Base-by-base conservation (phyloP, 2,113 vertebrate species). In the cattle (Bos taurus) region DNA sequence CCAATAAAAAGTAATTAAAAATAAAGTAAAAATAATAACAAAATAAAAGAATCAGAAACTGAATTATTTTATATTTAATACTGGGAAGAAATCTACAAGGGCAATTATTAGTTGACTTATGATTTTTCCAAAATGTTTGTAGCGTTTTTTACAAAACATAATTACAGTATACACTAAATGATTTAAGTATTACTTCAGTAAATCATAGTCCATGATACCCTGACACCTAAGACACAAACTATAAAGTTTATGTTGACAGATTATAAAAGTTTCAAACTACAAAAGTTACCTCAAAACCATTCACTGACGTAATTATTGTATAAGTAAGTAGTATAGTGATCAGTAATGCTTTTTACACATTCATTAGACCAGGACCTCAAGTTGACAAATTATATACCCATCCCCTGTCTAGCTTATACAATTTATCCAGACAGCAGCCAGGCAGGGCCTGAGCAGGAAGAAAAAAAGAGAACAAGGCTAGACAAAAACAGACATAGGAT, bases 81-180 rank as follows among this genome's bases (percentile, higher is more conserved):
- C 48, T 85, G 25, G 33, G 17, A 60, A 91, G 84, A 96, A 91
- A 81, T 81, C 46, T 77, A 13, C 7, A 95, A 95, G 25, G 64
- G 3, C 43, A 88, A 85, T 57, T 77, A 82, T 52, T 96, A n/a
- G 14, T 6, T 81, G 17, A 97, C 90, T 25, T 91, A 96, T 85
- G 56, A 88, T 54, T 93, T 93, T 81, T 57, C 50, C n/a, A 94
- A 94, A 94, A 94, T 94, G 56, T 84, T 54, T 88, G 8, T 50
- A 57, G 14, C 6, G 80, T 80, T 36, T 92, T 96, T 88, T 81
- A 94, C 14, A 96, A 96, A 94, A 88, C 92, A 62, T n/a, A 83
- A 92, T 40, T 46, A 77, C 3, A 59, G 50, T 43, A 74, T 16
- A 80, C 43, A 46, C 43, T 46, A 46, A 46, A 46, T 46, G 43